Evolutionary conservation across 2,113 vertebrate genomes (phyloP).

Genomic region (Dissostichus mawsoni): DNA sequence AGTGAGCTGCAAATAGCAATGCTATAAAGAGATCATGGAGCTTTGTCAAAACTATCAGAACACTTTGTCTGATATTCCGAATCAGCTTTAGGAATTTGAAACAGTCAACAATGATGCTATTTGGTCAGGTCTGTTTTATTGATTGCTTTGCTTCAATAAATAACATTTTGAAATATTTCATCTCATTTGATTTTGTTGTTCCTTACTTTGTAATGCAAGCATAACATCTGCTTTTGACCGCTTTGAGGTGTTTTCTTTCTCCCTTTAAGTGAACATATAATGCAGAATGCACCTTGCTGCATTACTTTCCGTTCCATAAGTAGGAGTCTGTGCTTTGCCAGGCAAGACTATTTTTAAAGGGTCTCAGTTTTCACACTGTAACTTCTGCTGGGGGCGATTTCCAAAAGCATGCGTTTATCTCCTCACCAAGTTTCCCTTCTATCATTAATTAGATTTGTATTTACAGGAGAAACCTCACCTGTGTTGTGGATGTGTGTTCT

Average conservation of each 20-base stretch:
- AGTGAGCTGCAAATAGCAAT: conserved; percentile 15
- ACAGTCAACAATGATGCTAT: conserved; percentile 19
- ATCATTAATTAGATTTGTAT: neutral
- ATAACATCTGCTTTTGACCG: neutral
- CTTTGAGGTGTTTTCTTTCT: neutral
- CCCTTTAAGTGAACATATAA: neutral
- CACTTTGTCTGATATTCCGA: conserved; percentile 18
- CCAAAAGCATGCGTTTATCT: neutral
- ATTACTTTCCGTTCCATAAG: conserved; percentile 61
- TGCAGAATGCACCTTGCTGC: conserved; percentile 9
- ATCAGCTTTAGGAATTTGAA: conserved; percentile 18
- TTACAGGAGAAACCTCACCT: neutral
- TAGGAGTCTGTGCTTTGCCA: conserved; percentile 31
- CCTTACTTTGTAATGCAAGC: neutral
- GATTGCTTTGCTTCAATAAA: conserved; percentile 73
- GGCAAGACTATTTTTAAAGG: conserved; percentile 67
- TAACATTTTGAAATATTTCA: conserved; percentile 58
- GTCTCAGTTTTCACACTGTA: conserved; percentile 64
- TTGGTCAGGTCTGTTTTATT: conserved; percentile 51
- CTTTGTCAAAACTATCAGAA: conserved; percentile 23
- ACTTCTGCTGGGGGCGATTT: neutral
- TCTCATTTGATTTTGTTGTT: conserved; percentile 2
- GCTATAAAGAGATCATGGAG: conserved; percentile 26
- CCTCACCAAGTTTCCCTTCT: neutral
- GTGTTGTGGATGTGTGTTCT: neutral